A percentile compares a stretch with the other conserved stretches of the same genome.
phyloP scores from a whole-genome alignment of 2,797 vertebrate genomes.

The Paguma larvata region DNA sequence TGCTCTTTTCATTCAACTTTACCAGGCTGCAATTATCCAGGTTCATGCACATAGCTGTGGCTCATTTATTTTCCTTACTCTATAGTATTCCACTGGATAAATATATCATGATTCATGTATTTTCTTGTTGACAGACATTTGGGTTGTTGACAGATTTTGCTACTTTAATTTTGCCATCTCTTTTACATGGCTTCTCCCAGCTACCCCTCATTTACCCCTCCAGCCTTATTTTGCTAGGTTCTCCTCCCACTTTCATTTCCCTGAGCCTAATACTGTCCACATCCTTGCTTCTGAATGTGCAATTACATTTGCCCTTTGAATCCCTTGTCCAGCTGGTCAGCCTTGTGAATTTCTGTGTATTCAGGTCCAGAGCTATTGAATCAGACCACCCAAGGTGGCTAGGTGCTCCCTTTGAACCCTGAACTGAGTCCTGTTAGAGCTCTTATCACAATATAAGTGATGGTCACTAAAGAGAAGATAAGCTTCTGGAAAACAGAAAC shows the following conservation, averaged over 20 bases:
- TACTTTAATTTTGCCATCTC: neutral
- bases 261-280: neutral
- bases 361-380: neutral
- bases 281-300: neutral
- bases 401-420: neutral
- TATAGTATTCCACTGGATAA: neutral
- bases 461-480: neutral
- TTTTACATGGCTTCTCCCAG: neutral
- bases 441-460: neutral
- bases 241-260: neutral
- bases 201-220: neutral
- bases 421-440: neutral
- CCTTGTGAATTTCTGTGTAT: neutral
- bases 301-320: neutral
- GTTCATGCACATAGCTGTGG: neutral
- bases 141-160: neutral
- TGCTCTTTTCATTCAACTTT: neutral
- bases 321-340: rapidly evolving
- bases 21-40: neutral
- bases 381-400: neutral
- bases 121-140: neutral
- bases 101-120: neutral
- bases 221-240: neutral
- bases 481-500: neutral
- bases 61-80: neutral